These are phyloP conservation scores for Gallinago media DNA, from an alignment of 2,113 vertebrate species.

Conservation along the genomic window DNA sequence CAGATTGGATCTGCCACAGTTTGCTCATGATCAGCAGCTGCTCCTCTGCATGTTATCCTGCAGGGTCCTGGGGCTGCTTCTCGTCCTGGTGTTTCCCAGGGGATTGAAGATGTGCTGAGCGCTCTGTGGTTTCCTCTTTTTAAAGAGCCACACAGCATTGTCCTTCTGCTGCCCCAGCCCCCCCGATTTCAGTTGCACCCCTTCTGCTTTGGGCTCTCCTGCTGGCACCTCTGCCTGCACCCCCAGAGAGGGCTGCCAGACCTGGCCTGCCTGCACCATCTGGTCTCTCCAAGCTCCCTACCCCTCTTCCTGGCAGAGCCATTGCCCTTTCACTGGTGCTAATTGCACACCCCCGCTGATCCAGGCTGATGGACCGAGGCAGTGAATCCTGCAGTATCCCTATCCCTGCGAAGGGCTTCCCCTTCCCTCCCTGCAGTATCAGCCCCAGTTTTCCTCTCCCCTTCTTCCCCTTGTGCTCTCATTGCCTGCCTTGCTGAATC, in stretches of 20 bases:
- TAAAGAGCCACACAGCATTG: neutral
- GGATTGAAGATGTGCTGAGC: neutral
- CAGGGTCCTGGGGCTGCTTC: neutral
- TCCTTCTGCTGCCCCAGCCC: neutral
- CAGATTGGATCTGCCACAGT: neutral
- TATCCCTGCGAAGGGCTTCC: neutral
- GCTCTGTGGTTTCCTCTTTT: neutral
- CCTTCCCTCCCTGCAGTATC: neutral
- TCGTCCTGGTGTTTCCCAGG: neutral
- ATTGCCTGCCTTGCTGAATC: neutral
- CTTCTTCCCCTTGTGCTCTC: neutral
- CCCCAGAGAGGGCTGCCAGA: neutral
- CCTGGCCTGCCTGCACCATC: accelerated
- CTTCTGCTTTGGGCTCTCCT: neutral
- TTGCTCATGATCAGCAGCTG: accelerated
- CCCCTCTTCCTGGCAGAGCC: neutral
- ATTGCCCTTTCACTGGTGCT: neutral
- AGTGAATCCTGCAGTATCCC: too few relatives aligned
- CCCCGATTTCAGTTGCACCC: accelerated
- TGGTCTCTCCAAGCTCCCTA: neutral
- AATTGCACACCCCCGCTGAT: neutral
- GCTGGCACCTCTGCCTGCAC: neutral
- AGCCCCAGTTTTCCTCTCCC: neutral
- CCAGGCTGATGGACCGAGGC: neutral
- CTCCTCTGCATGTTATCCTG: accelerated